Percentiles rank a stretch among this genome's conserved stretches.
phyloP scores from a whole-genome alignment of 2,888 invertebrate genomes.

The Criorhina ranunculi region DNA sequence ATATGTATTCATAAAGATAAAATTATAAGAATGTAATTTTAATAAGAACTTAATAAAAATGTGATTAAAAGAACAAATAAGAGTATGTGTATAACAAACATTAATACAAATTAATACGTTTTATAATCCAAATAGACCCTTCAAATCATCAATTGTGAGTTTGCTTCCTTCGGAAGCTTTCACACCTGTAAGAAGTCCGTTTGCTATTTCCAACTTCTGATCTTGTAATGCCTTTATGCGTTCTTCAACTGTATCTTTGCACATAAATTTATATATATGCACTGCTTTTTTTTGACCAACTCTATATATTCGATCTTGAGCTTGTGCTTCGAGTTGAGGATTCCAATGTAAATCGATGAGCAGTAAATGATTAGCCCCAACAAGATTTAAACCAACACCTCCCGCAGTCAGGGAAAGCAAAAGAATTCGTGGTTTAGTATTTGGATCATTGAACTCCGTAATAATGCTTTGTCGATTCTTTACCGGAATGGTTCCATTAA shows the following conservation, averaged over 20 bases:
- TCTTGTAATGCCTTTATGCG: conserved; percentile 92
- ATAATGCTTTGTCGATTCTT: conserved; percentile 89
- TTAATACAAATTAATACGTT: not conserved
- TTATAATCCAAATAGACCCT: conserved; percentile 88
- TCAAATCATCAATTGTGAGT: conserved; percentile 92
- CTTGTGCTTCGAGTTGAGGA: conserved; percentile 97
- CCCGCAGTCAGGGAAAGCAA: conserved; percentile 96
- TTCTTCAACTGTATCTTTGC: conserved; percentile 94
- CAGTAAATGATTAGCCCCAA: conserved; percentile 96
- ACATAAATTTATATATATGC: conserved; percentile 93
- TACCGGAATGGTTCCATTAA: conserved; percentile 91
- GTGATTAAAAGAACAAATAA: not conserved
- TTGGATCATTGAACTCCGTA: conserved; percentile 88
- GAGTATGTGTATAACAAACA: not conserved
- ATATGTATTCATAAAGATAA: too few species aligned
- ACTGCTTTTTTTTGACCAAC: conserved; percentile 94
- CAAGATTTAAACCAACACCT: conserved; percentile 96
- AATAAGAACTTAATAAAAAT: not conserved
- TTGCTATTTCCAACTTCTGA: conserved; percentile 91
- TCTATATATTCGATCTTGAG: conserved; percentile 96
- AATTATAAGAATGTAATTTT: too few species aligned
- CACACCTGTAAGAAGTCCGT: conserved; percentile 90
- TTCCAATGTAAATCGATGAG: conserved; percentile 98
- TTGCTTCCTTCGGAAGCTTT: conserved; percentile 88
- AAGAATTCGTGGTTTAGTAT: conserved; percentile 87